Conservation (phyloP, 2,113 vertebrate species). For the Coptodon bakossiorum region DNA sequence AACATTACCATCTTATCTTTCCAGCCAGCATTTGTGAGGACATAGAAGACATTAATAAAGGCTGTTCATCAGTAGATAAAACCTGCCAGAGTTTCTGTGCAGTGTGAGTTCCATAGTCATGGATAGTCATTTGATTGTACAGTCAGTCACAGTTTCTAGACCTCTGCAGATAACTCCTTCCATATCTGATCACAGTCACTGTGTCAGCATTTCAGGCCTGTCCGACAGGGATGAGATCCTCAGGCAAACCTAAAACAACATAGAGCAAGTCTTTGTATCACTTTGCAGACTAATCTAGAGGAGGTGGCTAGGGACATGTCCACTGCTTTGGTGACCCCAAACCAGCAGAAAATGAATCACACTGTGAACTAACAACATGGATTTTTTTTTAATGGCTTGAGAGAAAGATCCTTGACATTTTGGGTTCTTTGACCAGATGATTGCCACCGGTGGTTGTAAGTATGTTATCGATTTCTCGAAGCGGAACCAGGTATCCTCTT, state of each 20-base stretch:
- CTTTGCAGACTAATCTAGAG: neutral
- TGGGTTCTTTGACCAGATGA: neutral
- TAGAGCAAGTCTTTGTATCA: neutral
- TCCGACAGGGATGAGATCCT: neutral
- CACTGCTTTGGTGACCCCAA: neutral
- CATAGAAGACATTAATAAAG: neutral
- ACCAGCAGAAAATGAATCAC: neutral
- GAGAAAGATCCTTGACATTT: neutral
- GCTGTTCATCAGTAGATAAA: neutral
- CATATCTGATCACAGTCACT: neutral
- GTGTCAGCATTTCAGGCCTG: neutral
- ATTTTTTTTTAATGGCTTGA: neutral
- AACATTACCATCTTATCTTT: neutral
- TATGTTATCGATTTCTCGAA: neutral
- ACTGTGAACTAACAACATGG: neutral
- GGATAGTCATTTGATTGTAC: neutral
- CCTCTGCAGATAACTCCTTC: neutral
- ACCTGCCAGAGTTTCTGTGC: neutral
- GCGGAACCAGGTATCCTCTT: neutral
- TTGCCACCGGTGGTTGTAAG: neutral
- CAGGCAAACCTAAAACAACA: neutral
- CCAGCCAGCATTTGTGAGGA: neutral
- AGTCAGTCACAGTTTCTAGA: neutral
- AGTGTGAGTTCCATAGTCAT: neutral
- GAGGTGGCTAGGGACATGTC: neutral